Conservation (phyloP, 2,888 invertebrate species). For the Parnassius glacialis region DNA sequence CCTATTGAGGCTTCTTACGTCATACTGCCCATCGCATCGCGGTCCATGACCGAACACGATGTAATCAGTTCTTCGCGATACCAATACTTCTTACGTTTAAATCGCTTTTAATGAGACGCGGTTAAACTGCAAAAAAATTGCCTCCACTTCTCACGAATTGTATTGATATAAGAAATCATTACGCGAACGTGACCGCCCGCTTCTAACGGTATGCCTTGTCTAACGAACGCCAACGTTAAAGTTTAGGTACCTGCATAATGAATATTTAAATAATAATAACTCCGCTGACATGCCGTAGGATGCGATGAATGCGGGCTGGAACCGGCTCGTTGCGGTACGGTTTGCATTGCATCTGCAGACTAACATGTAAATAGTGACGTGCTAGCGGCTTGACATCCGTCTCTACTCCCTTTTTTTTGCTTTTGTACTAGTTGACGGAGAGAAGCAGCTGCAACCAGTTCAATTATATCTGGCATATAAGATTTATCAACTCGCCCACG, state of each 20-base stretch:
- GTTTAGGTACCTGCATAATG: slow-evolving; percentile 8
- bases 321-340: slow-evolving; percentile 20
- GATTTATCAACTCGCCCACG: slow-evolving; percentile 34
- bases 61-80: slow-evolving; percentile 60
- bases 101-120: slow-evolving; percentile 56
- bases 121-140: slow-evolving; percentile 48
- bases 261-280: slow-evolving; percentile 19
- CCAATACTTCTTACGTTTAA: slow-evolving; percentile 52
- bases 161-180: slow-evolving; percentile 58
- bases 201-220: slow-evolving; percentile 43
- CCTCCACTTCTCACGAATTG: slow-evolving; percentile 49
- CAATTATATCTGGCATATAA: slow-evolving; percentile 14
- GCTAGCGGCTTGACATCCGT: slow-evolving; percentile 39
- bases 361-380: slow-evolving; percentile 31
- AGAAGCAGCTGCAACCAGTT: not conserved
- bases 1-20: slow-evolving; percentile 62
- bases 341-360: slow-evolving; percentile 35
- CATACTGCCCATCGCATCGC: slow-evolving; percentile 49
- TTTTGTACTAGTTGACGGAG: not conserved
- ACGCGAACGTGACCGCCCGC: slow-evolving; percentile 46
- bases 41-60: slow-evolving; percentile 44
- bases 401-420: slow-evolving; percentile 52
- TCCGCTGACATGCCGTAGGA: slow-evolving; percentile 6
- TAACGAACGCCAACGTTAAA: slow-evolving; percentile 27
- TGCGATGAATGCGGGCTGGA: slow-evolving; percentile 12